These are phyloP conservation scores for Scaptomyza graminum DNA, from an alignment of 1,140 invertebrate species.

Conservation along the genomic window DNA sequence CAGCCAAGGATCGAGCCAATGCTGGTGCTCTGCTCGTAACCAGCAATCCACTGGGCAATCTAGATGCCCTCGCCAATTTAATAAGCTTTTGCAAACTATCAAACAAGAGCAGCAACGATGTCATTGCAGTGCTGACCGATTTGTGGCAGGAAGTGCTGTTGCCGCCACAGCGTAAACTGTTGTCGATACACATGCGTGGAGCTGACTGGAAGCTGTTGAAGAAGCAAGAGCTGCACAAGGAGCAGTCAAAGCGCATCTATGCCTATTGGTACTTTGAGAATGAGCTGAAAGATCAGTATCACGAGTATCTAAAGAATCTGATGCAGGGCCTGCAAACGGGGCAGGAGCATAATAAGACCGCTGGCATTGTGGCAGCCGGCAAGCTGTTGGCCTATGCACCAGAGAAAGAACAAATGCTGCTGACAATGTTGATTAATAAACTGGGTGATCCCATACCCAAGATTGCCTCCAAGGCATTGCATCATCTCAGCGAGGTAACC, in stretches of 20 bases:
- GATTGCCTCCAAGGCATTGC: conserved; percentile 93
- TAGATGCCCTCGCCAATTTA: conserved; percentile 86
- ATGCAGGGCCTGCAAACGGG: conserved; percentile 79
- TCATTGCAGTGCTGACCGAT: conserved; percentile 88
- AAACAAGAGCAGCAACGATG: conserved; percentile 87
- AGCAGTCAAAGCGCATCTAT: conserved; percentile 83
- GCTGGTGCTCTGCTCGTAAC: conserved; percentile 90
- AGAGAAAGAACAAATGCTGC: conserved; percentile 94
- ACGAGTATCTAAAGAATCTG: conserved; percentile 76
- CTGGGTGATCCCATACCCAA: conserved; percentile 96
- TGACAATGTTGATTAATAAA: conserved; percentile 95
- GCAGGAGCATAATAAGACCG: conserved; percentile 91
- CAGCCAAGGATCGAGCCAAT: conserved; percentile 90
- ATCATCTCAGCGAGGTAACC: conserved; percentile 94
- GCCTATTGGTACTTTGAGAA: conserved; percentile 90
- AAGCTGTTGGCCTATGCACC: conserved; percentile 92
- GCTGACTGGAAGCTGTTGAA: conserved; percentile 81
- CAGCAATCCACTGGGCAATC: conserved; percentile 90
- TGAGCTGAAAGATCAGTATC: conserved; percentile 88
- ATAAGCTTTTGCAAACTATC: conserved; percentile 89
- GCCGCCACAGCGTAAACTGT: conserved; percentile 87
- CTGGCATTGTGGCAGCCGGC: conserved; percentile 90
- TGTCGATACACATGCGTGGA: conserved; percentile 87
- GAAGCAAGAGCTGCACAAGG: conserved; percentile 67
- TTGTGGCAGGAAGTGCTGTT: conserved; percentile 89